phyloP scores from a whole-genome alignment of 1,140 invertebrate genomes.

The Trialeurodes vaporariorum region DNA sequence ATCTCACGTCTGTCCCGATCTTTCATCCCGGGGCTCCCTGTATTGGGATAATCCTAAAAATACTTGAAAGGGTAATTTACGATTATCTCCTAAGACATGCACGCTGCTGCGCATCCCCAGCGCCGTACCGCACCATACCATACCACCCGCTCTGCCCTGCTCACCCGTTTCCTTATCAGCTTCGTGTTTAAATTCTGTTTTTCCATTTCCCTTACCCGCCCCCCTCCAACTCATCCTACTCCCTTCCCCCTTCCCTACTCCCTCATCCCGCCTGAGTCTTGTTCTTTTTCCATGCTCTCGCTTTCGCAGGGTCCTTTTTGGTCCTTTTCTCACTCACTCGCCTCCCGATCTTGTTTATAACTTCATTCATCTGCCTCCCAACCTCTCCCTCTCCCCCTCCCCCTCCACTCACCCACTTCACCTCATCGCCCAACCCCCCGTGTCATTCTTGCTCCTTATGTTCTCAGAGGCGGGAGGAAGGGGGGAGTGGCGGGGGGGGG shows the following conservation, averaged over 20 bases:
- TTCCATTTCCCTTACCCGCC: neutral
- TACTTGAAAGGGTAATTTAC: neutral
- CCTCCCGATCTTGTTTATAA: neutral
- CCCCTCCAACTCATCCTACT: no score
- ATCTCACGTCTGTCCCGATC: neutral
- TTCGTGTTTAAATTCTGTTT: neutral
- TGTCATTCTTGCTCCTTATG: neutral
- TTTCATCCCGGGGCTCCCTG: neutral
- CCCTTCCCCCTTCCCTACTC: no score
- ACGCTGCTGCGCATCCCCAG: no score
- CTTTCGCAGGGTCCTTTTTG: no score
- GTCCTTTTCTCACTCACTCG: neutral
- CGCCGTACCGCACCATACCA: no score
- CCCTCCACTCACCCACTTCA: neutral
- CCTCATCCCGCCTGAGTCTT: no score
- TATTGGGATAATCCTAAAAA: slow-evolving; percentile 1
- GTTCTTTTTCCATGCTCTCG: no score
- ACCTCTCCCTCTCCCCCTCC: neutral
- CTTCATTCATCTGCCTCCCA: neutral
- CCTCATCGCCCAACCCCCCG: neutral
- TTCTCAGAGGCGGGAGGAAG: neutral
- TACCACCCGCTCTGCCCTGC: no score
- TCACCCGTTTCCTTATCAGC: neutral
- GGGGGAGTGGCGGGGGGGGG: no score
- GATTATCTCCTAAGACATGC: neutral